Conservation (phyloP, 1,140 invertebrate genomes). For the Bradynema listronoti region DNA sequence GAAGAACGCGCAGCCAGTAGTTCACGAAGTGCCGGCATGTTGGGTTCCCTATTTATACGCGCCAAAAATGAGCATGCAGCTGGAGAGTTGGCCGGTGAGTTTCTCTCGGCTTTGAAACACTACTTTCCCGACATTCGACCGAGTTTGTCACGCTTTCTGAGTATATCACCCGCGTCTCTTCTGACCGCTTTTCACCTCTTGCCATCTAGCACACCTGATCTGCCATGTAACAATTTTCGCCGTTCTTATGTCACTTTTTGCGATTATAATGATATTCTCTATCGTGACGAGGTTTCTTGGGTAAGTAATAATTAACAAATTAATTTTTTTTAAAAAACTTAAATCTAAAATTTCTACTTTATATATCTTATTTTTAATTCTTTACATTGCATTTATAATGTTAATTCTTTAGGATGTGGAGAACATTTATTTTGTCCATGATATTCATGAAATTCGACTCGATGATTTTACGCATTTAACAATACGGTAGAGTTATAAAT, state of each 20-base stretch:
- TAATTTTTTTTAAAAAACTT: slow-evolving; percentile 26
- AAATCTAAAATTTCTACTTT: not conserved
- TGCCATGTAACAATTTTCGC: slow-evolving; percentile 54
- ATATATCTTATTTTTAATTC: not conserved
- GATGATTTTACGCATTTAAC: slow-evolving; percentile 55
- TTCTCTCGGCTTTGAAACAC: slow-evolving; percentile 51
- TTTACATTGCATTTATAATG: not conserved
- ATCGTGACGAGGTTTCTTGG: slow-evolving; percentile 54
- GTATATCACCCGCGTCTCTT: slow-evolving; percentile 33
- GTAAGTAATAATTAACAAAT: slow-evolving; percentile 17
- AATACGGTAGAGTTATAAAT: not conserved
- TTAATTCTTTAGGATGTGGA: slow-evolving; percentile 46
- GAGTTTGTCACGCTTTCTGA: slow-evolving; percentile 30
- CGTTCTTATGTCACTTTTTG: slow-evolving; percentile 54
- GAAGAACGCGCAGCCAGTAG: slow-evolving; percentile 23
- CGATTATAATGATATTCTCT: slow-evolving; percentile 53
- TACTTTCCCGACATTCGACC: slow-evolving; percentile 53
- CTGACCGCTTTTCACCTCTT: slow-evolving; percentile 42
- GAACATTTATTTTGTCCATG: slow-evolving; percentile 55
- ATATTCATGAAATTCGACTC: slow-evolving; percentile 43
- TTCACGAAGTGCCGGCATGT: slow-evolving; percentile 3
- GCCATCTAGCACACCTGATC: slow-evolving; percentile 34
- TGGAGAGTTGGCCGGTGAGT: slow-evolving; percentile 44
- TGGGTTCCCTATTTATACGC: slow-evolving; percentile 18
- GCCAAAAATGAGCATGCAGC: not conserved